A percentile compares a stretch with the other conserved stretches of the same genome.
phyloP scores from a whole-genome alignment of 2,113 vertebrate genomes.

The Coreoperca whiteheadi region DNA sequence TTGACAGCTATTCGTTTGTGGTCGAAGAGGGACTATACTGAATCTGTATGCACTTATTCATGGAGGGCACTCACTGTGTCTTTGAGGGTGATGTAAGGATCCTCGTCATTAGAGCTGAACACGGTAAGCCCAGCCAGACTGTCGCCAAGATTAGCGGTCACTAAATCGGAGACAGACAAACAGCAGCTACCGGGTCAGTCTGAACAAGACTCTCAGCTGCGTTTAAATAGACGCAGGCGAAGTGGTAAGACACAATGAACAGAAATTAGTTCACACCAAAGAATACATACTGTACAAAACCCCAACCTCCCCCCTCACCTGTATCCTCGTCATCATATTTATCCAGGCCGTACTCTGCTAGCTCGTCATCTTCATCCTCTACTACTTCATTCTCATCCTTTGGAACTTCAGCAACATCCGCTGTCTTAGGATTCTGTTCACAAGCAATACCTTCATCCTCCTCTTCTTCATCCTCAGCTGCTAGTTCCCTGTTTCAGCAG shows the following conservation, averaged over 20 bases:
- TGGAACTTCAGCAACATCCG: slow-evolving; percentile 44
- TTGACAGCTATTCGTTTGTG: background rate
- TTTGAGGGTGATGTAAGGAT: slow-evolving; percentile 96
- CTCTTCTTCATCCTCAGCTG: slow-evolving; percentile 82
- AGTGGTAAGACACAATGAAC: background rate
- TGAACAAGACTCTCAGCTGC: background rate
- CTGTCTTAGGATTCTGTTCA: slow-evolving; percentile 42
- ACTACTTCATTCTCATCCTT: slow-evolving; percentile 66
- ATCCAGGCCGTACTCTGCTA: slow-evolving; percentile 93
- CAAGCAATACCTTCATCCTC: slow-evolving; percentile 72
- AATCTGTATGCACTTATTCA: background rate
- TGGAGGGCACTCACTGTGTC: slow-evolving; percentile 87
- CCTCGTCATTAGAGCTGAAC: slow-evolving; percentile 91
- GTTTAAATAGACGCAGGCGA: background rate
- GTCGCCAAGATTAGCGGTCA: slow-evolving; percentile 89
- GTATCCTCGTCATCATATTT: slow-evolving; percentile 90
- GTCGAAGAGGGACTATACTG: background rate
- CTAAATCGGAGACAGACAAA: slow-evolving; percentile 70
- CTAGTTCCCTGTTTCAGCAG: slow-evolving; percentile 62
- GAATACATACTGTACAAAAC: background rate
- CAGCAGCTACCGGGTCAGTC: background rate
- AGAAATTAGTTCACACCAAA: background rate
- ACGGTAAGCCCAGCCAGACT: slow-evolving; percentile 92
- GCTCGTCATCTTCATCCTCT: slow-evolving; percentile 78
- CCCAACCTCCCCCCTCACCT: slow-evolving; percentile 76